phyloP scores from a whole-genome alignment of 2,888 invertebrate species.

The Norana najaformis region DNA sequence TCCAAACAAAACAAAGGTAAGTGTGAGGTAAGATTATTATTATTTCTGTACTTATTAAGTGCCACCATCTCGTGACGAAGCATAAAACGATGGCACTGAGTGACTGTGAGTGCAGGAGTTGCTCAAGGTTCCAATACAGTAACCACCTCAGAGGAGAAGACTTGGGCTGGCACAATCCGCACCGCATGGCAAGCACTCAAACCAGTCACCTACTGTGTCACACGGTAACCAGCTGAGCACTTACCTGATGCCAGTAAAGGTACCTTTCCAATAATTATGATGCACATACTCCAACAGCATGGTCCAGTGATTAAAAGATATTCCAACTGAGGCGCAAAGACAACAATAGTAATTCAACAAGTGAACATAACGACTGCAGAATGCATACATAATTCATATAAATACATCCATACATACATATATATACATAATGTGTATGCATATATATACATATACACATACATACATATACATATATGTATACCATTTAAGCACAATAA shows the following conservation, averaged over 20 bases:
- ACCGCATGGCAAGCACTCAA: too few relatives aligned
- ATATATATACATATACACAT: constrained; percentile 8
- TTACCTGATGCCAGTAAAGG: too few relatives aligned
- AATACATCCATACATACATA: constrained; percentile 22
- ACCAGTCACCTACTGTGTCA: background rate
- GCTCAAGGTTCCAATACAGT: background rate
- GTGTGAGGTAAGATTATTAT: too few relatives aligned
- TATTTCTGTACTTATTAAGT: too few relatives aligned
- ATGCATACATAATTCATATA: background rate
- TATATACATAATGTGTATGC: background rate
- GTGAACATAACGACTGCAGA: background rate
- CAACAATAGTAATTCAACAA: background rate
- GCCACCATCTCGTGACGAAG: too few relatives aligned
- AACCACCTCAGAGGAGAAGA: background rate
- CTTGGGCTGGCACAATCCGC: too few relatives aligned
- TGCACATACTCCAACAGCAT: background rate
- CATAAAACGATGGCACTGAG: too few relatives aligned
- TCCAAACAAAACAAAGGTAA: too few relatives aligned
- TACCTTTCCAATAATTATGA: background rate
- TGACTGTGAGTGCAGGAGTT: background rate
- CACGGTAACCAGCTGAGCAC: background rate
- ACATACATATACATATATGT: background rate
- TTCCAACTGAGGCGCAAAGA: too few relatives aligned
- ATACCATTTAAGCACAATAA: background rate
- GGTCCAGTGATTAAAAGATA: background rate